These are phyloP conservation scores for Thinocorus orbignyianus DNA, from an alignment of 2,113 vertebrate genomes.

Conservation along the genomic window DNA sequence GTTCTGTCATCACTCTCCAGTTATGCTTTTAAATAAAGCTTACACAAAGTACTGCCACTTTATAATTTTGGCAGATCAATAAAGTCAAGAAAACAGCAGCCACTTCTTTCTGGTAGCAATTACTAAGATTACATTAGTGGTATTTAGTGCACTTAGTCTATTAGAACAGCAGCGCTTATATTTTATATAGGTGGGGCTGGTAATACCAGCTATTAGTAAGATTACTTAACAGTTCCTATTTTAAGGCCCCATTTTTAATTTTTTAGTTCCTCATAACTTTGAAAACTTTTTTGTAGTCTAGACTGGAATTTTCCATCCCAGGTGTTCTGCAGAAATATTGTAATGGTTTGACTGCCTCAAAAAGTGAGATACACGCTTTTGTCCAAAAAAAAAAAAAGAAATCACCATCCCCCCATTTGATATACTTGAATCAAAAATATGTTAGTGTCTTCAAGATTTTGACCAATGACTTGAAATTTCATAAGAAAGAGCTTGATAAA, in stretches of 20 bases:
- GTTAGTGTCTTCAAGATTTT: background rate
- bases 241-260: background rate
- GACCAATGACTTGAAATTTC: background rate
- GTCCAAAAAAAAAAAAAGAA: background rate
- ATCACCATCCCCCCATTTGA: background rate
- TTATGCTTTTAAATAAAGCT: conserved; percentile 65
- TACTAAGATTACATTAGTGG: conserved; percentile 22
- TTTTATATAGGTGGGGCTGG: conserved; percentile 54
- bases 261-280: background rate
- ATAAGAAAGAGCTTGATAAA: background rate
- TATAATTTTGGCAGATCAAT: conserved; percentile 39
- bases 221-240: conserved; percentile 45
- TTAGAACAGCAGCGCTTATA: conserved; percentile 34
- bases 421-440: background rate
- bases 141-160: conserved; percentile 45
- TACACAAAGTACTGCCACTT: conserved; percentile 50
- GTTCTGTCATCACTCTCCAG: conserved; percentile 45
- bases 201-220: conserved; percentile 28
- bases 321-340: background rate
- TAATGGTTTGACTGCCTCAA: background rate
- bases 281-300: background rate
- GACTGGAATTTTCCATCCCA: conserved; percentile 17
- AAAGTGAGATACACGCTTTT: background rate
- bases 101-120: conserved; percentile 28
- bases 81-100: conserved; percentile 35